Conservation (phyloP, 2,797 vertebrate genomes). For the Catharus ustulatus region DNA sequence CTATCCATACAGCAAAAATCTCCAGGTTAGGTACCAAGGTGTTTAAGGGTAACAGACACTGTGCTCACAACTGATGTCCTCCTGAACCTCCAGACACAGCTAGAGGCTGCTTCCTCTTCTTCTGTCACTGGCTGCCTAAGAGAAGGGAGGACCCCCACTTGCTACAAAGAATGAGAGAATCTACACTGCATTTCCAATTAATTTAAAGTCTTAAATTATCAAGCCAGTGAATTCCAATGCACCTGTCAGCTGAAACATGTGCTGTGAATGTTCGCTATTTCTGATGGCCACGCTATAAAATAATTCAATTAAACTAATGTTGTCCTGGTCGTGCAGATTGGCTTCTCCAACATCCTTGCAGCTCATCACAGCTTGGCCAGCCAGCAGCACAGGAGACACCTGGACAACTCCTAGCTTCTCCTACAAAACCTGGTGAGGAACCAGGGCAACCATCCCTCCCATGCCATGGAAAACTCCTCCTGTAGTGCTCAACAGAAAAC, state of each 20-base stretch:
- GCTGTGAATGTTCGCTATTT: background rate
- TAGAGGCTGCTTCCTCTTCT: background rate
- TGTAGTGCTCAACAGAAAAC: background rate
- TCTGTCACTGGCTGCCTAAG: background rate
- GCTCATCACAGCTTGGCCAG: background rate
- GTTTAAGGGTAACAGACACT: background rate
- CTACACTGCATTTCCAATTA: background rate
- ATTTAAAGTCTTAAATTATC: background rate
- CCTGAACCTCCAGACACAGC: background rate
- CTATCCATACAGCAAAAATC: background rate
- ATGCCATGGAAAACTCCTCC: fast-evolving
- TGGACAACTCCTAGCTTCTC: background rate
- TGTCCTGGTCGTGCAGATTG: background rate
- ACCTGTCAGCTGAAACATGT: background rate
- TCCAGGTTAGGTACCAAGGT: background rate
- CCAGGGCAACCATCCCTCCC: background rate
- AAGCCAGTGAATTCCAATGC: background rate
- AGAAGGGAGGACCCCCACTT: background rate
- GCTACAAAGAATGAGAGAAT: background rate
- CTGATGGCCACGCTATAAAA: background rate
- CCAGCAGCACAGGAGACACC: background rate
- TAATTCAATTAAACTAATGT: background rate
- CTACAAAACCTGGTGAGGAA: background rate
- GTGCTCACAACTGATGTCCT: background rate
- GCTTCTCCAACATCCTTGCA: background rate